Percentiles rank a stretch among this genome's conserved stretches.
These are phyloP conservation scores for Rana temporaria DNA, from an alignment of 2,113 vertebrate genomes.

Conservation along the genomic window DNA sequence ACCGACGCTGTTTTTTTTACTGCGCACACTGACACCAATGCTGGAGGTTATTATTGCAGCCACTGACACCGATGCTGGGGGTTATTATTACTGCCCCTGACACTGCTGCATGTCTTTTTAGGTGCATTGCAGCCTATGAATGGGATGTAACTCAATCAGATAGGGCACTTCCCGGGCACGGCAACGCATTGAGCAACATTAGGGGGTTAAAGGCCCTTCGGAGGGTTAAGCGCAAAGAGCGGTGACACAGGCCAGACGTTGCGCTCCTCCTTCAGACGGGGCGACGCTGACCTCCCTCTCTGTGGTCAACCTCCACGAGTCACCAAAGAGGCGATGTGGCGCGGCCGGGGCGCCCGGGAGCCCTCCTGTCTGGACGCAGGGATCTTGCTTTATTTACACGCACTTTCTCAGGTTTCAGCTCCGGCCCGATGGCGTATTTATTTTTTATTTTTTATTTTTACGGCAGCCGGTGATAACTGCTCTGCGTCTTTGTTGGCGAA, in stretches of 20 bases:
- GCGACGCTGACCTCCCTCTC: constrained; percentile 9
- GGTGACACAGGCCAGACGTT: neutral
- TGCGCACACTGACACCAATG: too few relatives aligned
- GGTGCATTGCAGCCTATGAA: too few relatives aligned
- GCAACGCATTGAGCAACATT: too few relatives aligned
- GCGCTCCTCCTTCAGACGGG: neutral
- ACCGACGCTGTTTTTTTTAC: too few relatives aligned
- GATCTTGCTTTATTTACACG: constrained; percentile 61
- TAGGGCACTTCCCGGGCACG: too few relatives aligned
- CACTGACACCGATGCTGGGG: too few relatives aligned
- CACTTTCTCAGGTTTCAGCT: constrained; percentile 66
- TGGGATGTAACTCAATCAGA: too few relatives aligned
- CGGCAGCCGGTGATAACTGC: constrained; percentile 46
- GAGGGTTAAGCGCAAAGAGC: neutral
- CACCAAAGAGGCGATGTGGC: neutral
- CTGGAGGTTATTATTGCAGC: too few relatives aligned
- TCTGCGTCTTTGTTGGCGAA: constrained; percentile 56
- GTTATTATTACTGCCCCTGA: too few relatives aligned
- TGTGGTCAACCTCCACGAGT: constrained; percentile 35
- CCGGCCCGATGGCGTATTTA: neutral
- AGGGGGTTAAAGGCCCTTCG: too few relatives aligned
- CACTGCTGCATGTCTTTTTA: too few relatives aligned
- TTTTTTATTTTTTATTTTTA: constrained; percentile 59
- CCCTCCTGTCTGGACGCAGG: constrained; percentile 3
- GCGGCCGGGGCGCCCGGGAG: neutral